phyloP scores from a whole-genome alignment of 2,797 vertebrate species.

The Gymnocypris eckloni region DNA sequence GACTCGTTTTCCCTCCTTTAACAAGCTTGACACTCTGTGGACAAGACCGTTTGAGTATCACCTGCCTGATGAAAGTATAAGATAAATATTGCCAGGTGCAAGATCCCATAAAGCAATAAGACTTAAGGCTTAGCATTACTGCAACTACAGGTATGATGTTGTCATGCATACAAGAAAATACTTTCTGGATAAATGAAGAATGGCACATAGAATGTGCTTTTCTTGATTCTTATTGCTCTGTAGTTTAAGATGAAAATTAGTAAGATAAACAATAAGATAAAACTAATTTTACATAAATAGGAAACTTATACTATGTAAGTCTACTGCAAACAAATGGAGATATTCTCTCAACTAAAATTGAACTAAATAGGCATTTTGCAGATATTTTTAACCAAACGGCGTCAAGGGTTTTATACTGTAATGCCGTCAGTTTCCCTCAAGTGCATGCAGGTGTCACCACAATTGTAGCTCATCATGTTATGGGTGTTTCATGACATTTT shows the following conservation, averaged over 20 bases:
- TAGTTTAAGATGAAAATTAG: background rate
- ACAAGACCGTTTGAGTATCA: slow-evolving; percentile 38
- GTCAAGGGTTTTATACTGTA: background rate
- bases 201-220: background rate
- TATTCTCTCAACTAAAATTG: background rate
- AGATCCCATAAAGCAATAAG: slow-evolving; percentile 20
- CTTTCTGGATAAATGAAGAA: background rate
- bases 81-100: slow-evolving; percentile 48
- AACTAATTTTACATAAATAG: background rate
- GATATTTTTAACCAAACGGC: background rate
- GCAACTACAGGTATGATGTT: background rate
- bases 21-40: slow-evolving; percentile 36
- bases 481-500: background rate
- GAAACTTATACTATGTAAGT: background rate
- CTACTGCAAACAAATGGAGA: background rate
- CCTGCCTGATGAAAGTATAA: slow-evolving; percentile 34
- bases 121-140: background rate
- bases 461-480: background rate
- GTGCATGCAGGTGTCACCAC: background rate
- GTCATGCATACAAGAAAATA: background rate
- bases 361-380: background rate
- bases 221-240: background rate
- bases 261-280: background rate
- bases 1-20: slow-evolving; percentile 39
- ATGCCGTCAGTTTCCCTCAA: background rate